Evolutionary conservation across 2,888 invertebrate genomes (phyloP).

Genomic region (Pristionchus arcanus): DNA sequence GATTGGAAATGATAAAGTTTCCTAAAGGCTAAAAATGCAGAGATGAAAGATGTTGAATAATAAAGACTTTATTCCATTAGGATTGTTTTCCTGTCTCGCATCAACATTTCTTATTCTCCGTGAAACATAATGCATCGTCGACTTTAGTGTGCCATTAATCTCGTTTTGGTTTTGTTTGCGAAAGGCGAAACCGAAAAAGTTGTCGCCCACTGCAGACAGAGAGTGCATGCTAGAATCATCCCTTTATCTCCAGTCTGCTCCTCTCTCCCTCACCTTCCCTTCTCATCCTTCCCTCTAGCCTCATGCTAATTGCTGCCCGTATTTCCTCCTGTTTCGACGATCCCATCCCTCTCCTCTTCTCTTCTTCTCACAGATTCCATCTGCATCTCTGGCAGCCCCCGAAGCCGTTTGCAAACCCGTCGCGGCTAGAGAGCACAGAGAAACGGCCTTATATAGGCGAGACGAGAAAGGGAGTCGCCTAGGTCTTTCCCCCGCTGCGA

Average conservation of each 20-base stretch:
- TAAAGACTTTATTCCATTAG: no score
- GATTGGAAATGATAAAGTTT: no score
- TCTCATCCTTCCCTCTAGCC: neutral
- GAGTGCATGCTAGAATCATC: neutral
- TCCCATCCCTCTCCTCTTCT: neutral
- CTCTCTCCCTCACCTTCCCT: neutral
- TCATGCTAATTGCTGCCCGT: neutral
- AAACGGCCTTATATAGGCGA: constrained; percentile 28
- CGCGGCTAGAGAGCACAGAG: constrained; percentile 3
- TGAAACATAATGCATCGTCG: neutral
- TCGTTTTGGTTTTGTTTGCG: neutral
- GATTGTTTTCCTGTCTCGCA: no score
- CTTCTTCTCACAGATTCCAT: neutral
- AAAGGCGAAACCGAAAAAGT: neutral
- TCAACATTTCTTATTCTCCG: neutral
- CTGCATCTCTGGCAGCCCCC: neutral
- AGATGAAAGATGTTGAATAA: no score
- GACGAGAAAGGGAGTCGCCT: neutral
- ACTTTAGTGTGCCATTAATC: neutral
- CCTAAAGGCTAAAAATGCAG: no score
- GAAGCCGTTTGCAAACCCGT: neutral
- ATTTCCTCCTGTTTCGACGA: constrained; percentile 16
- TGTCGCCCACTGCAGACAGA: neutral
- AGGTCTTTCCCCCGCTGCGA: constrained; percentile 45
- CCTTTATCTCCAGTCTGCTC: neutral